A percentile compares a stretch with the other conserved stretches of the same genome.
These are phyloP conservation scores for Dolomedes plantarius DNA, from an alignment of 2,888 invertebrate genomes.

Conservation along the genomic window DNA sequence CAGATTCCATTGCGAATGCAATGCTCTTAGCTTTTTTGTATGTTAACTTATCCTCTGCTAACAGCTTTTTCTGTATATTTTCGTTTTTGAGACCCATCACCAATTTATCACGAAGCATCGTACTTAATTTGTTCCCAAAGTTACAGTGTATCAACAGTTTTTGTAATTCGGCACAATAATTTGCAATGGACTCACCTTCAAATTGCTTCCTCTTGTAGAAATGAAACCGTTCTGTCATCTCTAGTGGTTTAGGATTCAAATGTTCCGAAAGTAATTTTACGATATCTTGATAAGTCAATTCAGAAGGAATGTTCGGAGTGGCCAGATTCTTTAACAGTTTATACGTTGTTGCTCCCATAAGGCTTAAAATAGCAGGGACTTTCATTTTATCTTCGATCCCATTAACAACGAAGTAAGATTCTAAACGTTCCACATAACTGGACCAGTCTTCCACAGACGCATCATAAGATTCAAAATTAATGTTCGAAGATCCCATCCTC, in stretches of 20 bases:
- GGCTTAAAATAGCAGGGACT: slow-evolving; percentile 43
- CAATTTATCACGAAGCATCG: slow-evolving; percentile 53
- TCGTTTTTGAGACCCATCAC: slow-evolving; percentile 51
- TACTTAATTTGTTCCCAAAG: slow-evolving; percentile 47
- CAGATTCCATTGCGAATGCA: slow-evolving; percentile 49
- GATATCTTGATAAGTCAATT: slow-evolving; percentile 55
- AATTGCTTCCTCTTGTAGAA: slow-evolving; percentile 56
- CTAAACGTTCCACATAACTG: slow-evolving; percentile 48
- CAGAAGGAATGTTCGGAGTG: slow-evolving; percentile 47
- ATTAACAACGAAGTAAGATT: slow-evolving; percentile 55
- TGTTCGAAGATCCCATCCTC: slow-evolving; percentile 49
- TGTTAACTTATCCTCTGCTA: slow-evolving; percentile 50
- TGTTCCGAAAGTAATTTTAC: slow-evolving; percentile 53
- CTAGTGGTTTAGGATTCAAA: slow-evolving; percentile 52
- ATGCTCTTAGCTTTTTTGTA: slow-evolving; percentile 51
- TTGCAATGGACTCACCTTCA: slow-evolving; percentile 52
- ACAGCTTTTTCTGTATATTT: slow-evolving; percentile 55
- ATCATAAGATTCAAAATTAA: slow-evolving; percentile 54
- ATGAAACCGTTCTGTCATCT: slow-evolving; percentile 56
- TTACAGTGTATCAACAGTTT: slow-evolving; percentile 49
- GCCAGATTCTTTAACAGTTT: slow-evolving; percentile 52
- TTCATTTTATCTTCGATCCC: slow-evolving; percentile 47
- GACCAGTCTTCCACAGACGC: slow-evolving; percentile 49
- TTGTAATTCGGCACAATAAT: slow-evolving; percentile 53
- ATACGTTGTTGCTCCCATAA: slow-evolving; percentile 51